A percentile compares a stretch with the other conserved stretches of the same genome.
Evolutionary conservation across 2,888 invertebrate species (phyloP).

Genomic region (Chymomyza fuscimana): DNA sequence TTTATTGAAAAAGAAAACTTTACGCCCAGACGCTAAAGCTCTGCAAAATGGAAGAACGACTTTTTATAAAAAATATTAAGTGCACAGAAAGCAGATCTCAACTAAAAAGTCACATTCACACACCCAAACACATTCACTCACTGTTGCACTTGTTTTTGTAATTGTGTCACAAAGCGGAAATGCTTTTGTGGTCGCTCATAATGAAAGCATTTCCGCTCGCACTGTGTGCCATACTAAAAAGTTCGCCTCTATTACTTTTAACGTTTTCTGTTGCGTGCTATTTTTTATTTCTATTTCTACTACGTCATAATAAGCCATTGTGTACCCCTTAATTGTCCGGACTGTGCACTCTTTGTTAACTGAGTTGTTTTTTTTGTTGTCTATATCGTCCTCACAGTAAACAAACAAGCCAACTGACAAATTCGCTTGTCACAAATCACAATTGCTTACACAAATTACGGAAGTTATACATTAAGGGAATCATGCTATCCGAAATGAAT

Average conservation of each 20-base stretch:
- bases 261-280: not conserved
- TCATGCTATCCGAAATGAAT: not conserved
- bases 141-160: conserved; percentile 14
- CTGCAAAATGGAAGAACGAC: too few relatives aligned
- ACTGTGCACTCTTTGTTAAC: not conserved
- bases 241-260: not conserved
- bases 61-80: not conserved
- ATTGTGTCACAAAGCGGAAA: conserved; percentile 44
- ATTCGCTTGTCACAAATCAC: conserved; percentile 67
- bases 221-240: not conserved
- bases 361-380: not conserved
- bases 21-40: too few relatives aligned
- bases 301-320: not conserved
- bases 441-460: conserved; percentile 69
- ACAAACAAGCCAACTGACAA: conserved; percentile 53
- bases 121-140: conserved; percentile 19
- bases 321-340: not conserved
- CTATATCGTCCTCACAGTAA: not conserved
- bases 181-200: conserved; percentile 40
- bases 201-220: conserved; percentile 36
- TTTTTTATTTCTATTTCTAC: not conserved
- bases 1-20: too few relatives aligned
- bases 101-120: conserved; percentile 27
- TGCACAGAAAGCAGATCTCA: not conserved
- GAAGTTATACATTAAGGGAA: not conserved